phyloP scores from a whole-genome alignment of 2,888 invertebrate genomes.

The Acrobasis consociella region DNA sequence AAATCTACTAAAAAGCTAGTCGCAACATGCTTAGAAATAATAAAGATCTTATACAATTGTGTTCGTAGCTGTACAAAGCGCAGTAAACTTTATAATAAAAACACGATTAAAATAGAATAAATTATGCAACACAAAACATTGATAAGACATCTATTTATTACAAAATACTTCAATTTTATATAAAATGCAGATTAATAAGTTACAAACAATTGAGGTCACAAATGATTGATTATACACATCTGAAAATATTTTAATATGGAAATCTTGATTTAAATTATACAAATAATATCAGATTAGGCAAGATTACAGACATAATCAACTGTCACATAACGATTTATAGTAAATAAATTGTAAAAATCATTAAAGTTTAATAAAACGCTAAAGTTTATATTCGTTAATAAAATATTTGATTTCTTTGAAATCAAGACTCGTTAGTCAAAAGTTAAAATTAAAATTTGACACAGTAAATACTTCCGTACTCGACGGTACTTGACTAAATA shows the following conservation, averaged over 20 bases:
- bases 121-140: conserved; percentile 74
- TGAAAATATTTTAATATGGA: conserved; percentile 35
- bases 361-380: conserved; percentile 41
- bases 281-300: conserved; percentile 60
- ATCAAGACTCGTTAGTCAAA: conserved; percentile 56
- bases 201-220: conserved; percentile 32
- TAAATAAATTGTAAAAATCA: conserved; percentile 47
- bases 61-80: conserved; percentile 60
- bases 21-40: conserved; percentile 25
- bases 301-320: conserved; percentile 61
- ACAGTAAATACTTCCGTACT: conserved; percentile 46
- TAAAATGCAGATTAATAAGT: conserved; percentile 44
- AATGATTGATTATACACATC: conserved; percentile 43
- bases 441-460: conserved; percentile 49
- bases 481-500: conserved; percentile 43
- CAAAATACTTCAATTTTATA: conserved; percentile 42
- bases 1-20: conserved; percentile 40
- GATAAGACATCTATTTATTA: conserved; percentile 46
- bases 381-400: conserved; percentile 47
- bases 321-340: conserved; percentile 42
- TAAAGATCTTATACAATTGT: conserved; percentile 31
- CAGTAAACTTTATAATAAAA: conserved; percentile 65
- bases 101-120: conserved; percentile 71
- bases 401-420: conserved; percentile 65
- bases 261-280: conserved; percentile 33